Evolutionary conservation across 1,140 invertebrate species (phyloP).

Genomic region (Lerema accius): DNA sequence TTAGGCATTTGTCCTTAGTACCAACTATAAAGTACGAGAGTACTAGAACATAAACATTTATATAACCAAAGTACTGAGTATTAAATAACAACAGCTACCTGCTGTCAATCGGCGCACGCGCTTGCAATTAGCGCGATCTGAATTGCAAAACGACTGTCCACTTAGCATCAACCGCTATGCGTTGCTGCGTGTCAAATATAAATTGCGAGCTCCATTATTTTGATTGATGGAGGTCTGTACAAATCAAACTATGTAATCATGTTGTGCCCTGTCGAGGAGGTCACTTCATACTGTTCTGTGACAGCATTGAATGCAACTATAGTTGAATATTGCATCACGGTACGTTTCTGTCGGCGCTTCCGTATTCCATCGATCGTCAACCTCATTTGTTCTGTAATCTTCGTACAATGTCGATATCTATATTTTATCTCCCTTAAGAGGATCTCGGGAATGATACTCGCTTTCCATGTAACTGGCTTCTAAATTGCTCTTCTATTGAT

Average conservation of each 20-base stretch:
- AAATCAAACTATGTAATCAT: constrained; percentile 13
- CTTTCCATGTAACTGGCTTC: neutral
- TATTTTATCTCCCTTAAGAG: neutral
- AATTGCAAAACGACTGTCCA: constrained; percentile 57
- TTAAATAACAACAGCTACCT: constrained; percentile 40
- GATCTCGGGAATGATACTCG: neutral
- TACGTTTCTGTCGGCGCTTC: neutral
- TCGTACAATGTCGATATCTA: neutral
- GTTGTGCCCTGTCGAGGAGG: constrained; percentile 17
- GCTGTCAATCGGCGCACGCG: constrained; percentile 48
- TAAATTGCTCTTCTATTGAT: constrained; percentile 3
- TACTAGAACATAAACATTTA: constrained; percentile 2
- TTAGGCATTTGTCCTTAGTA: no score
- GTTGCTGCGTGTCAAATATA: constrained; percentile 57
- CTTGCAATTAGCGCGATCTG: constrained; percentile 46
- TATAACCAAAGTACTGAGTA: constrained; percentile 17
- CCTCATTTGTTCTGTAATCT: neutral
- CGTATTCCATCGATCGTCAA: neutral
- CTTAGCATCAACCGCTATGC: constrained; percentile 51
- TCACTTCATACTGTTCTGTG: constrained; percentile 10
- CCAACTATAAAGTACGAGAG: neutral
- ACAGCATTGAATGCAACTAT: constrained; percentile 9
- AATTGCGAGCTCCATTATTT: constrained; percentile 60
- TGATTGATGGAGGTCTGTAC: constrained; percentile 53
- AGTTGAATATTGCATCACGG: neutral